These are phyloP conservation scores for Phyllopteryx taeniolatus DNA, from an alignment of 2,113 vertebrate species.

Conservation along the genomic window DNA sequence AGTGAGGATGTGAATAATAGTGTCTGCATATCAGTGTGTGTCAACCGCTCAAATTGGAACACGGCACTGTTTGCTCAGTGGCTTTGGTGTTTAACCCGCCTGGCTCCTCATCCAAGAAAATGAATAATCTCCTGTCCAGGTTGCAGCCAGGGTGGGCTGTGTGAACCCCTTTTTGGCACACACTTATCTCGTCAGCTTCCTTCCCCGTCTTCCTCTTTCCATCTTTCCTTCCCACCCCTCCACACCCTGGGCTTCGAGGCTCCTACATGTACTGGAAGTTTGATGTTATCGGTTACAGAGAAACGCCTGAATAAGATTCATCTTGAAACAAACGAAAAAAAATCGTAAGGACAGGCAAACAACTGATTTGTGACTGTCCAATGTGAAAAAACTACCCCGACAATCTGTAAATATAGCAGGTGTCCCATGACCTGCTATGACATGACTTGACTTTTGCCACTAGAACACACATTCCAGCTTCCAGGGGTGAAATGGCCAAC, in stretches of 20 bases:
- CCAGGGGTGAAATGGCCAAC: slow-evolving; percentile 6
- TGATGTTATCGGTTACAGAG: slow-evolving; percentile 49
- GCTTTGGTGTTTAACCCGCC: slow-evolving; percentile 55
- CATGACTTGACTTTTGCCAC: slow-evolving; percentile 17
- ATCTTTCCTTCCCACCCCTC: slow-evolving; percentile 72
- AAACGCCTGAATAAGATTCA: slow-evolving; percentile 32
- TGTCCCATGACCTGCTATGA: background rate
- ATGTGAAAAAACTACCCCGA: slow-evolving; percentile 7
- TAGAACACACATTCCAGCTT: slow-evolving; percentile 30
- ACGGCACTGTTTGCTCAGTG: slow-evolving; percentile 36
- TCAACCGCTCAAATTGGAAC: slow-evolving; percentile 30
- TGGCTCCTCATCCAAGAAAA: slow-evolving; percentile 68
- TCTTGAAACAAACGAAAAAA: background rate
- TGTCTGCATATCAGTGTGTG: slow-evolving; percentile 50
- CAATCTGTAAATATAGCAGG: background rate
- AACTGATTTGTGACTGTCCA: background rate
- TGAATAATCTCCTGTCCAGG: slow-evolving; percentile 73
- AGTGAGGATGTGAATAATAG: slow-evolving; percentile 57
- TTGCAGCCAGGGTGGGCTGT: slow-evolving; percentile 62
- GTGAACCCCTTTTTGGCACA: slow-evolving; percentile 74
- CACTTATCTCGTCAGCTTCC: slow-evolving; percentile 70
- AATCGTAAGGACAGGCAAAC: background rate
- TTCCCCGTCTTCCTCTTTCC: slow-evolving; percentile 81
- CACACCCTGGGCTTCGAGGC: slow-evolving; percentile 55
- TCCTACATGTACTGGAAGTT: slow-evolving; percentile 48